Conservation (phyloP, 2,797 vertebrate genomes). For the Syngnathus acus region DNA sequence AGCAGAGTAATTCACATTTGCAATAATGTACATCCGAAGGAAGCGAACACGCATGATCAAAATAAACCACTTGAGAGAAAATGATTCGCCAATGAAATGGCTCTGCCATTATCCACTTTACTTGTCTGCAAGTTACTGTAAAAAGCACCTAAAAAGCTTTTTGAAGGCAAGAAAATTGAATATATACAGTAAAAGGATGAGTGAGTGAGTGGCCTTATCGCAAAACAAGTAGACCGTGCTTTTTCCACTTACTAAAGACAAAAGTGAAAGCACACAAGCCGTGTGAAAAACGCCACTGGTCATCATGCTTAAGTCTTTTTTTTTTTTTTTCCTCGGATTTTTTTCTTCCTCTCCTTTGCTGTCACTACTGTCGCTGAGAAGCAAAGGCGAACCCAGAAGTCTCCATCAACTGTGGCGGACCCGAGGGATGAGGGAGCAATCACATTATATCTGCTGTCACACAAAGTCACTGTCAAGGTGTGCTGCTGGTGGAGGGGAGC, state of each 20-base stretch:
- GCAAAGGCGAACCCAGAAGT: conserved; percentile 55
- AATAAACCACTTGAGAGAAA: neutral
- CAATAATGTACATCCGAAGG: neutral
- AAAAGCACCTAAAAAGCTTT: neutral
- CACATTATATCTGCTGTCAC: conserved; percentile 72
- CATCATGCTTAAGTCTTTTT: conserved; percentile 48
- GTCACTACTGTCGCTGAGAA: conserved; percentile 57
- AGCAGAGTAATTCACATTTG: neutral
- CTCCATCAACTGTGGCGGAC: conserved; percentile 61
- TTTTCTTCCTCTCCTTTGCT: conserved; percentile 21
- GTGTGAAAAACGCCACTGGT: conserved; percentile 65
- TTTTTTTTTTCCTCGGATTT: conserved; percentile 5
- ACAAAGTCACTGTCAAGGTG: conserved; percentile 68
- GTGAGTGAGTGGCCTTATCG: neutral
- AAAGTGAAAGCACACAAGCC: conserved; percentile 25
- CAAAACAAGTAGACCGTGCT: neutral
- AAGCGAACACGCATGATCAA: neutral
- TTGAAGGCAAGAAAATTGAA: neutral
- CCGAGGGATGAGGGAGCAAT: conserved; percentile 61
- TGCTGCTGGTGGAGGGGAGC: conserved; percentile 34
- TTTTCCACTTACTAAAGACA: conserved; percentile 3
- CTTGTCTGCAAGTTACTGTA: neutral
- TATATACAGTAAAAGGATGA: conserved; percentile 10
- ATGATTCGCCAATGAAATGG: neutral
- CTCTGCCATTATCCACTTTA: neutral